phyloP scores from a whole-genome alignment of 2,888 invertebrate species.

The Lasioglossum morio region DNA sequence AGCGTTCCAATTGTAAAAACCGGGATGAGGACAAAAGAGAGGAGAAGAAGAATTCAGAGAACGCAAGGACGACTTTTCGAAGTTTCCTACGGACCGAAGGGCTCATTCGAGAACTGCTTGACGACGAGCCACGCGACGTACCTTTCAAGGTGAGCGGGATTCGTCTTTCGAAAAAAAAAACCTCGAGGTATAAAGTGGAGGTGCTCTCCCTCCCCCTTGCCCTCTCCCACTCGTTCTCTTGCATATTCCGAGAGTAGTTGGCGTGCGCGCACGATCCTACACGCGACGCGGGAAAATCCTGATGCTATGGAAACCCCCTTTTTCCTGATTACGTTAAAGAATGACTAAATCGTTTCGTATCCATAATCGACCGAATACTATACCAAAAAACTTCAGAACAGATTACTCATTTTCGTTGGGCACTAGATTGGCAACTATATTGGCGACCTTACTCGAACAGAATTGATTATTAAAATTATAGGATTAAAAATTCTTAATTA shows the following conservation, averaged over 20 bases:
- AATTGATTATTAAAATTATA: not conserved
- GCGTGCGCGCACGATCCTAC: not conserved
- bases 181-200: constrained; percentile 62
- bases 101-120: constrained; percentile 64
- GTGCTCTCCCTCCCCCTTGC: constrained; percentile 50
- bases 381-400: not conserved
- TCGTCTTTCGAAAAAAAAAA: constrained; percentile 71
- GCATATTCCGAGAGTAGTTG: constrained; percentile 26
- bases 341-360: not conserved
- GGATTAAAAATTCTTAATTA: too few species aligned
- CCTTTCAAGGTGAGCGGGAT: constrained; percentile 75
- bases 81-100: constrained; percentile 66
- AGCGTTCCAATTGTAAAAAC: not conserved
- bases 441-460: not conserved
- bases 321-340: not conserved
- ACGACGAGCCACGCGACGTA: constrained; percentile 74
- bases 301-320: not conserved
- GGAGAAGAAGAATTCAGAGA: constrained; percentile 8
- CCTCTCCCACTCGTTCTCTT: constrained; percentile 31
- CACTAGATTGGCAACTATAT: too few species aligned
- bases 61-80: constrained; percentile 58
- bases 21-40: not conserved
- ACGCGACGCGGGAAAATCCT: constrained; percentile 40
- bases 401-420: not conserved
- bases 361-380: not conserved